Conservation (phyloP, 1,140 invertebrate genomes). For the Meteorus sp. region DNA sequence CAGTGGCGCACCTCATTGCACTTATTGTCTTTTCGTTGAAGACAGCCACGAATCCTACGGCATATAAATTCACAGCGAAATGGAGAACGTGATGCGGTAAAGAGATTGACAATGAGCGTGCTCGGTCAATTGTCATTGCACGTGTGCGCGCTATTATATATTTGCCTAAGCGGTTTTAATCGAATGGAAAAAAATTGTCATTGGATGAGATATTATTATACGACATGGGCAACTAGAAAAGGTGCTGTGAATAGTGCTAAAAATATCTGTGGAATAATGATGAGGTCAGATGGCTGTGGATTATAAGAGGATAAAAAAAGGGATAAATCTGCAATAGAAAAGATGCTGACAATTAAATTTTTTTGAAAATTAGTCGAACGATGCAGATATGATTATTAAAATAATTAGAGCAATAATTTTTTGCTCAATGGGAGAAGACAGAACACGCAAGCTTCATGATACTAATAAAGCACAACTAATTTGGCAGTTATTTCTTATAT, state of each 20-base stretch:
- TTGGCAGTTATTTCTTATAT: neutral
- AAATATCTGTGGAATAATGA: too few species aligned
- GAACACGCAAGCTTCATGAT: slow-evolving; percentile 44
- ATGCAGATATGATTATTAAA: slow-evolving; percentile 34
- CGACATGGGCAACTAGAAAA: neutral
- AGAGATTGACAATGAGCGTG: slow-evolving; percentile 1
- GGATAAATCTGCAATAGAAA: too few species aligned
- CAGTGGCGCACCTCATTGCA: slow-evolving; percentile 32
- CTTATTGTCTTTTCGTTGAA: slow-evolving; percentile 31
- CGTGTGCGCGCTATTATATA: neutral
- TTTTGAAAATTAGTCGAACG: neutral
- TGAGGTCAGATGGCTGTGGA: too few species aligned
- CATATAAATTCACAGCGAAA: slow-evolving; percentile 23
- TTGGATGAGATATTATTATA: neutral
- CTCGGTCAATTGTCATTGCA: neutral
- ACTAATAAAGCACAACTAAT: slow-evolving; percentile 28
- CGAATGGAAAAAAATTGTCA: neutral
- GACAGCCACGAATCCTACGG: slow-evolving; percentile 14
- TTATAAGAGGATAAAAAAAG: too few species aligned
- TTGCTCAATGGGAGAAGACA: slow-evolving; percentile 26
- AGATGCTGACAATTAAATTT: neutral
- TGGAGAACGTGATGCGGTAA: neutral
- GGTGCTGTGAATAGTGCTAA: too few species aligned
- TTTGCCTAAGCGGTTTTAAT: slow-evolving; percentile 1
- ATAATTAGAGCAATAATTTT: slow-evolving; percentile 51